Percentiles rank a stretch among this genome's conserved stretches.
Evolutionary conservation across 1,140 invertebrate genomes (phyloP).

Genomic region (Drosophila erecta): DNA sequence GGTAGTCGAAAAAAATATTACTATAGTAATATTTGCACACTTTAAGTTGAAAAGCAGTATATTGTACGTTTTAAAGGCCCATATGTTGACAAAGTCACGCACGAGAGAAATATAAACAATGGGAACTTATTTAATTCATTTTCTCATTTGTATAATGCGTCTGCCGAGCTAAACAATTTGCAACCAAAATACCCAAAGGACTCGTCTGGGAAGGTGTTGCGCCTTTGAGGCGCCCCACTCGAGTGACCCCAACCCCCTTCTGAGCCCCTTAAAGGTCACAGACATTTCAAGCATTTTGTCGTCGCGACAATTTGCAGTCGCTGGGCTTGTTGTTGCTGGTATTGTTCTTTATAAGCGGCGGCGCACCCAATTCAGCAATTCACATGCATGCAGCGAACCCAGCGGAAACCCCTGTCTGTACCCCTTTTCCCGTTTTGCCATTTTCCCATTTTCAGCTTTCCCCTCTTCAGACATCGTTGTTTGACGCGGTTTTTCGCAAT

Average conservation of each 20-base stretch:
- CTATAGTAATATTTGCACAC: neutral
- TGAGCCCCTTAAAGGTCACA: conserved; percentile 60
- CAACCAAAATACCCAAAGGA: conserved; percentile 51
- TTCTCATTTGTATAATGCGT: conserved; percentile 67
- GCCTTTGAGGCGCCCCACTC: conserved; percentile 33
- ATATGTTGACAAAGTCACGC: conserved; percentile 1
- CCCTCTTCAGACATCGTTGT: conserved; percentile 7
- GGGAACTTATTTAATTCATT: conserved; percentile 42
- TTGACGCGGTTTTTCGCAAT: conserved; percentile 17
- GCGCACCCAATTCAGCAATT: conserved; percentile 57
- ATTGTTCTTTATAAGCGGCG: conserved; percentile 27
- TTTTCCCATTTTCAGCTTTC: neutral
- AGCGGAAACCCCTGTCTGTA: conserved; percentile 27
- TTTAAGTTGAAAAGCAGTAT: neutral
- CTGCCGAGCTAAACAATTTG: conserved; percentile 53
- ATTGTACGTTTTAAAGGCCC: neutral
- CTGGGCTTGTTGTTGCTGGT: conserved; percentile 13
- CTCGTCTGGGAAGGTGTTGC: conserved; percentile 43
- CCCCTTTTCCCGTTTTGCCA: conserved; percentile 1
- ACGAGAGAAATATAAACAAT: conserved; percentile 9
- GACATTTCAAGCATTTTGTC: conserved; percentile 72
- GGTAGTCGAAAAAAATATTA: no score
- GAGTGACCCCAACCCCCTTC: neutral
- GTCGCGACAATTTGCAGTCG: conserved; percentile 67
- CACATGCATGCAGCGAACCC: conserved; percentile 55